Conservation (phyloP, 2,888 invertebrate genomes). For the Brachycybe producta region DNA sequence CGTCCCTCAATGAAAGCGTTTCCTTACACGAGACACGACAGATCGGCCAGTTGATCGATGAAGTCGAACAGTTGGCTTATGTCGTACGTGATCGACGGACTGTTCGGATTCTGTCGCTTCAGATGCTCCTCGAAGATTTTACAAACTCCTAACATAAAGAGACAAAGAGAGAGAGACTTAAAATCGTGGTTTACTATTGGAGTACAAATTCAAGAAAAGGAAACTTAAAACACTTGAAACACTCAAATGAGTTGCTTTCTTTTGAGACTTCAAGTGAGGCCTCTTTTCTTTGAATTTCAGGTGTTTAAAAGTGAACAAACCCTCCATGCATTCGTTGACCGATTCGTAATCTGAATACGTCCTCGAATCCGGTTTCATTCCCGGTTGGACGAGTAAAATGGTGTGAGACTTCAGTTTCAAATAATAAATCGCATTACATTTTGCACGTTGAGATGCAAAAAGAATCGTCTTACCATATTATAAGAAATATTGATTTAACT, state of each 20-base stretch:
- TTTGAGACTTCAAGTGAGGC: too few relatives aligned
- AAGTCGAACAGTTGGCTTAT: slow-evolving; percentile 97
- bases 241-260: too few relatives aligned
- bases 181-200: too few relatives aligned
- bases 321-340: slow-evolving; percentile 95
- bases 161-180: slow-evolving; percentile 9
- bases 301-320: too few relatives aligned
- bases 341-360: slow-evolving; percentile 98
- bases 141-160: slow-evolving; percentile 56
- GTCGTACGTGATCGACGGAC: slow-evolving; percentile 94
- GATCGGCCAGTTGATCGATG: slow-evolving; percentile 86
- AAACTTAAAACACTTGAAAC: too few relatives aligned
- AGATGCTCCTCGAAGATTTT: slow-evolving; percentile 98
- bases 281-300: too few relatives aligned
- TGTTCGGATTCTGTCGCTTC: slow-evolving; percentile 86
- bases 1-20: too few relatives aligned
- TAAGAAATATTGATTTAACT: not conserved
- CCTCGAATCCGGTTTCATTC: slow-evolving; percentile 80
- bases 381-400: slow-evolving; percentile 88
- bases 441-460: too few relatives aligned
- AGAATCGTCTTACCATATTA: too few relatives aligned
- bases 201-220: too few relatives aligned
- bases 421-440: too few relatives aligned
- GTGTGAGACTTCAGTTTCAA: slow-evolving; percentile 69
- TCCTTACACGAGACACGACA: slow-evolving; percentile 81